Conservation (phyloP, 37 sponge, comb jelly and placozoan genomes). For the Petrosia ficiformis region DNA sequence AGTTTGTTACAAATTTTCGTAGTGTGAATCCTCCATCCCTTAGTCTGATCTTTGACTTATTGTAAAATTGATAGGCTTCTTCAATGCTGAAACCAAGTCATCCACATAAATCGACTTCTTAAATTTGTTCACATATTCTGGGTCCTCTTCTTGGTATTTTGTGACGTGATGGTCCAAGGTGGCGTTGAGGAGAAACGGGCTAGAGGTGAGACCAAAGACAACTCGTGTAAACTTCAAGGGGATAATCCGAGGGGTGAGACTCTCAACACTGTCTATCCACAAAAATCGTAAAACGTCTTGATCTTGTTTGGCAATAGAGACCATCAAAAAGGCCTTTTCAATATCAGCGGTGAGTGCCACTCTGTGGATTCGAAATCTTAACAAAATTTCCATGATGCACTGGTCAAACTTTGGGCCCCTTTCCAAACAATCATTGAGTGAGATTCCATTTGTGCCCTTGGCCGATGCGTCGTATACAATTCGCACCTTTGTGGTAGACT, state of each 20-base stretch:
- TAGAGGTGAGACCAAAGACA: conserved; percentile 14
- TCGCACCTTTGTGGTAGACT: not conserved
- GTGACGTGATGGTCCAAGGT: conserved; percentile 8
- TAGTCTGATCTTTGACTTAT: not conserved
- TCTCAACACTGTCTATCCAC: not conserved
- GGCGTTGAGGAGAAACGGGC: conserved; percentile 28
- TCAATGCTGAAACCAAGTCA: not conserved
- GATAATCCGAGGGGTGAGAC: not conserved
- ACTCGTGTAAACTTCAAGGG: conserved; percentile 7
- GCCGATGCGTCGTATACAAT: conserved; percentile 24
- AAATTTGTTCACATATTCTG: not conserved
- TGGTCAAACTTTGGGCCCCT: no score
- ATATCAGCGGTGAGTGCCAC: no score
- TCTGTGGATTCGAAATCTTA: no score
- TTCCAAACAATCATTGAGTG: no score
- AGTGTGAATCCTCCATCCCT: not conserved
- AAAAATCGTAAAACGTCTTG: conserved; percentile 5
- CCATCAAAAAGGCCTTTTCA: no score
- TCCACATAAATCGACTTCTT: not conserved
- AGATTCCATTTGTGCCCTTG: not conserved
- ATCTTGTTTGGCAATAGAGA: conserved; percentile 1
- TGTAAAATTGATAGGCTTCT: not conserved
- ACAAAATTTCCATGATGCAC: no score
- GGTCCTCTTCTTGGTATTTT: not conserved
- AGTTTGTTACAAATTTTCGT: not conserved